These are phyloP conservation scores for Dynastes grantii DNA, from an alignment of 2,888 invertebrate genomes.

Conservation along the genomic window DNA sequence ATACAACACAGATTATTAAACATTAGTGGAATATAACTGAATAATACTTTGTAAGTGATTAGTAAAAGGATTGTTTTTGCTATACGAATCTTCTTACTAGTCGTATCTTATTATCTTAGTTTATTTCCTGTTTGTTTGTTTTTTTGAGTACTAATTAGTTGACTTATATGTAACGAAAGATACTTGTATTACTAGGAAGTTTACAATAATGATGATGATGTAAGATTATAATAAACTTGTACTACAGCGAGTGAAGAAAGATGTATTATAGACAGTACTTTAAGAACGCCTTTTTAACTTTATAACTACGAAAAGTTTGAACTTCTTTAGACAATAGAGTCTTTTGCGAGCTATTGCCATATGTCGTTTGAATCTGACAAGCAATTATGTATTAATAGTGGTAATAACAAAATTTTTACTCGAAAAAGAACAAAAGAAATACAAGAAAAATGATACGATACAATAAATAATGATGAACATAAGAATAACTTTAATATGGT, in stretches of 20 bases:
- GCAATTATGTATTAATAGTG: not conserved
- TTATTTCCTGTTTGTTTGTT: not conserved
- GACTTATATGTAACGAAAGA: too few relatives aligned
- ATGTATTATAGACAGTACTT: slow-evolving; percentile 3
- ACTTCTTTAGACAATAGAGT: not conserved
- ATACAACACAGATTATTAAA: not conserved
- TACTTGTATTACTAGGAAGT: not conserved
- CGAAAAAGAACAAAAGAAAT: slow-evolving; percentile 24
- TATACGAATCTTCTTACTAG: slow-evolving; percentile 20
- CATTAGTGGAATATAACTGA: not conserved
- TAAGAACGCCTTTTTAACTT: slow-evolving; percentile 3
- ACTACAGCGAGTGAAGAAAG: too few relatives aligned
- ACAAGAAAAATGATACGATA: slow-evolving; percentile 13
- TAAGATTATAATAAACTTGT: slow-evolving; percentile 4
- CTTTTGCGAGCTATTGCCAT: not conserved
- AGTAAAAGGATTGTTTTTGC: slow-evolving; percentile 26
- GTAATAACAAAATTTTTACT: not conserved
- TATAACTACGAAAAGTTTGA: not conserved
- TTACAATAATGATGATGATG: too few relatives aligned
- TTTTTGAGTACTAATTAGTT: not conserved
- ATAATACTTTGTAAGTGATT: slow-evolving; percentile 23
- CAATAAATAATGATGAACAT: slow-evolving; percentile 6
- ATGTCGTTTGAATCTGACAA: not conserved
- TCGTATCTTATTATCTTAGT: slow-evolving; percentile 16
- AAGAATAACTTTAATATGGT: slow-evolving; percentile 30